These are phyloP conservation scores for Hofmannophila pseudospretella DNA, from an alignment of 2,888 invertebrate genomes.

Conservation along the genomic window DNA sequence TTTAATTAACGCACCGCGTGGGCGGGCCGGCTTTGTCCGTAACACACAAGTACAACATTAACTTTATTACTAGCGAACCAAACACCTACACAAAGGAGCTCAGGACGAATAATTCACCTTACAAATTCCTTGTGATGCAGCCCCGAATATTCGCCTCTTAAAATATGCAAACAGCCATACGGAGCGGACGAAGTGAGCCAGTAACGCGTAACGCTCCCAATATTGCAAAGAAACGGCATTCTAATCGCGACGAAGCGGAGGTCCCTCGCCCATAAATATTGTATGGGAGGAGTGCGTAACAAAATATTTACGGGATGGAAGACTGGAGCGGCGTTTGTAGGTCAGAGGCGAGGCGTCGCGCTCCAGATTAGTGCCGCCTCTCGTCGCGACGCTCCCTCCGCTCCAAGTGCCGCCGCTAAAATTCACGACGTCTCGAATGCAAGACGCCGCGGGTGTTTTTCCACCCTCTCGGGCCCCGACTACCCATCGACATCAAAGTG, in stretches of 20 bases:
- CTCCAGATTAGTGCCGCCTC: slow-evolving; percentile 48
- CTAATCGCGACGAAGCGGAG: slow-evolving; percentile 54
- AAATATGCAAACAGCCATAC: slow-evolving; percentile 61
- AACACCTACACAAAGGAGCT: slow-evolving; percentile 7
- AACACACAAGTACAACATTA: slow-evolving; percentile 7
- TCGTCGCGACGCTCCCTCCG: slow-evolving; percentile 35
- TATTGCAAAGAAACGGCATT: slow-evolving; percentile 61
- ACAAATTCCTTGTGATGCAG: slow-evolving; percentile 38
- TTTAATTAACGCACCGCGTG: slow-evolving; percentile 47
- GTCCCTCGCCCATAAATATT: slow-evolving; percentile 65
- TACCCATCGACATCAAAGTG: slow-evolving; percentile 60
- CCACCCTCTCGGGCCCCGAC: slow-evolving; percentile 44
- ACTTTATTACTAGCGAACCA: background rate
- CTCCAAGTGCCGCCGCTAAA: slow-evolving; percentile 28
- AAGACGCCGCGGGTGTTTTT: slow-evolving; percentile 43
- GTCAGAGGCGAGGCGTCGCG: slow-evolving; percentile 51
- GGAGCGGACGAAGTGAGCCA: slow-evolving; percentile 47
- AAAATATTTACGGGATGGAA: slow-evolving; percentile 52
- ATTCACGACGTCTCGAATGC: slow-evolving; percentile 33
- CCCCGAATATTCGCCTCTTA: slow-evolving; percentile 28
- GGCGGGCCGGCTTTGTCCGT: slow-evolving; percentile 24
- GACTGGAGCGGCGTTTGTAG: slow-evolving; percentile 46
- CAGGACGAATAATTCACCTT: slow-evolving; percentile 22
- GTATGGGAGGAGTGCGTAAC: slow-evolving; percentile 42
- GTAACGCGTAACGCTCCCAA: slow-evolving; percentile 44